A percentile compares a stretch with the other conserved stretches of the same genome.
These are phyloP conservation scores for Chydorus sphaericus DNA, from an alignment of 2,888 invertebrate genomes.

Conservation along the genomic window DNA sequence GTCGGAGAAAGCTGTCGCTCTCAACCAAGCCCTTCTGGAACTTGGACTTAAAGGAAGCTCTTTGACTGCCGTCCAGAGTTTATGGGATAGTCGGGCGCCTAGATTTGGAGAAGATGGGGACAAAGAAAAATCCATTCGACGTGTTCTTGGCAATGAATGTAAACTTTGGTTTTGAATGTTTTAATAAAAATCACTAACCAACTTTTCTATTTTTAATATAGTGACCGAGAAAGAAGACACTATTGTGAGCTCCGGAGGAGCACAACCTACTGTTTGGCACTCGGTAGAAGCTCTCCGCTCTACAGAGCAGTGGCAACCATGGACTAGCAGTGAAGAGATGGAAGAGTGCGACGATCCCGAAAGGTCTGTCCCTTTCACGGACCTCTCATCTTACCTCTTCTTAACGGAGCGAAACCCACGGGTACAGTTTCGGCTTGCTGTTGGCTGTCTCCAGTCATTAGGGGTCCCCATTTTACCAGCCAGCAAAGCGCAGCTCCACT, in stretches of 20 bases:
- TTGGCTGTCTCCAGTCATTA: slow-evolving; percentile 23
- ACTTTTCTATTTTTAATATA: too few relatives aligned
- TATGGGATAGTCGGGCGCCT: slow-evolving; percentile 31
- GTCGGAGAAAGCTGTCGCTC: slow-evolving; percentile 30
- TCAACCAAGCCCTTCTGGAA: slow-evolving; percentile 31
- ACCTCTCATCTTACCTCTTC: slow-evolving; percentile 22
- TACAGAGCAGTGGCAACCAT: slow-evolving; percentile 28
- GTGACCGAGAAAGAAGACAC: slow-evolving; percentile 22
- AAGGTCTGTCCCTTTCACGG: slow-evolving; percentile 28
- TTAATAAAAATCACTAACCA: not conserved
- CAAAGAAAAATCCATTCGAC: slow-evolving; percentile 14
- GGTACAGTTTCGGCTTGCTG: slow-evolving; percentile 19
- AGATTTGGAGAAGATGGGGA: slow-evolving; percentile 29
- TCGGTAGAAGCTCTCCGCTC: slow-evolving; percentile 27
- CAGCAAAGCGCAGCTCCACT: not conserved
- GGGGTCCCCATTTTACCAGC: slow-evolving; percentile 16
- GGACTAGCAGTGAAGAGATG: slow-evolving; percentile 24
- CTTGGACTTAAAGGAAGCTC: slow-evolving; percentile 30
- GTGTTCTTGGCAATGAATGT: not conserved
- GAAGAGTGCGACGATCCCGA: slow-evolving; percentile 31
- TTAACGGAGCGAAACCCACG: not conserved
- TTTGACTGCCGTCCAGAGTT: too few relatives aligned
- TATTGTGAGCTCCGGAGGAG: slow-evolving; percentile 18
- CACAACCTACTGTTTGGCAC: slow-evolving; percentile 24
- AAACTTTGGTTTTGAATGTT: slow-evolving; percentile 3